Evolutionary conservation across 2,888 invertebrate species (phyloP).

Genomic region (Platypus cylindrus): DNA sequence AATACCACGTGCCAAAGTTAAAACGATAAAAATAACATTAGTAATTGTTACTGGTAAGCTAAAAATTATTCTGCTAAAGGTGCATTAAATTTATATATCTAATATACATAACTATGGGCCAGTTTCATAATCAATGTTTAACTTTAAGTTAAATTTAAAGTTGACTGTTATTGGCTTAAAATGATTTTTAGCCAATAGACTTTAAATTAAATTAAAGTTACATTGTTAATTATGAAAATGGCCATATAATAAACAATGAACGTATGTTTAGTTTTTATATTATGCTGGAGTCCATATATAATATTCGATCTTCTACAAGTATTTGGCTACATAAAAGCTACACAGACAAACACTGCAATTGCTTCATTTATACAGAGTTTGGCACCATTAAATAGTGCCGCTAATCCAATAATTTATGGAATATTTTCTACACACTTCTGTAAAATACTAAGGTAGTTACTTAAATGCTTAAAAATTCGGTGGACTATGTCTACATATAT

Average conservation of each 20-base stretch:
- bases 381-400: slow-evolving; percentile 84
- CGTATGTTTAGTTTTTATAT: slow-evolving; percentile 78
- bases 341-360: slow-evolving; percentile 69
- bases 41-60: slow-evolving; percentile 87
- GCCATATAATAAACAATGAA: no score
- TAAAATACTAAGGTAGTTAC: slow-evolving; percentile 63
- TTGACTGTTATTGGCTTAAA: no score
- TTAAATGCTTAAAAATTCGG: neutral
- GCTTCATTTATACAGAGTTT: slow-evolving; percentile 85
- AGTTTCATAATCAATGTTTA: no score
- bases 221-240: no score
- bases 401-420: slow-evolving; percentile 89
- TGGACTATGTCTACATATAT: neutral
- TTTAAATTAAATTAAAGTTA: no score
- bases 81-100: no score
- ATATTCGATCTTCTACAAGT: slow-evolving; percentile 85
- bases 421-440: slow-evolving; percentile 85
- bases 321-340: slow-evolving; percentile 65
- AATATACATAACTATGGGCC: no score
- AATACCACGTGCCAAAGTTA: slow-evolving; percentile 90
- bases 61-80: no score
- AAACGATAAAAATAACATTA: slow-evolving; percentile 95
- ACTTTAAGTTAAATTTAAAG: no score
- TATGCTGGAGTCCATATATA: slow-evolving; percentile 94
- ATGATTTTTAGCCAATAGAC: no score